Conservation (phyloP, 2,888 invertebrate species). For the Psylliodes chrysocephalus region DNA sequence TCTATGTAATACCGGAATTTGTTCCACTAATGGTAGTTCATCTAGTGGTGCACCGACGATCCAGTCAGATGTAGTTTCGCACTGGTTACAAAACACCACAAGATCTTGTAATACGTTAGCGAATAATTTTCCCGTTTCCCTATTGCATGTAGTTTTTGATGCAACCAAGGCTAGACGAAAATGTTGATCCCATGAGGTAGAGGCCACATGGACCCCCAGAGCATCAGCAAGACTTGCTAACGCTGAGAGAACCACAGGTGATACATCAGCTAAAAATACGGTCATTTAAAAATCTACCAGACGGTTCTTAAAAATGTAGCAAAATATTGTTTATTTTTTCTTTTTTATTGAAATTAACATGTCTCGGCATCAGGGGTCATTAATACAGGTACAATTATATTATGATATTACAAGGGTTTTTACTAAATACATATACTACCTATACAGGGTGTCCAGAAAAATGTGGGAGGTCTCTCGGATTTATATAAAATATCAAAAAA, state of each 20-base stretch:
- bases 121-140: conserved; percentile 65
- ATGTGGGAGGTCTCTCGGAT: too few species aligned
- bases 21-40: conserved; percentile 82
- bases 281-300: neutral
- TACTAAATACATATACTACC: too few species aligned
- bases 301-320: too few species aligned
- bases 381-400: too few species aligned
- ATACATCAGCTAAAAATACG: conserved; percentile 64
- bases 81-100: conserved; percentile 78
- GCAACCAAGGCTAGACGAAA: conserved; percentile 68
- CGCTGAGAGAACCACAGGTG: conserved; percentile 76
- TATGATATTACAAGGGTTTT: too few species aligned
- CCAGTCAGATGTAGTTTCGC: conserved; percentile 78
- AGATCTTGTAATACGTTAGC: conserved; percentile 75
- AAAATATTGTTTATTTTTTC: too few species aligned
- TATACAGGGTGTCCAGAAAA: too few species aligned
- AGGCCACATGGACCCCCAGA: conserved; percentile 79
- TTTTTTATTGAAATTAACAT: too few species aligned
- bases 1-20: conserved; percentile 81
- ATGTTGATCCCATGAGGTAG: conserved; percentile 83
- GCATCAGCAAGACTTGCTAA: conserved; percentile 81
- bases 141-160: conserved; percentile 59
- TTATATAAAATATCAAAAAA: too few species aligned
- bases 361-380: too few species aligned
- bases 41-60: conserved; percentile 78